phyloP scores from a whole-genome alignment of 2,888 invertebrate genomes.

The Ecliptopera silaceata region DNA sequence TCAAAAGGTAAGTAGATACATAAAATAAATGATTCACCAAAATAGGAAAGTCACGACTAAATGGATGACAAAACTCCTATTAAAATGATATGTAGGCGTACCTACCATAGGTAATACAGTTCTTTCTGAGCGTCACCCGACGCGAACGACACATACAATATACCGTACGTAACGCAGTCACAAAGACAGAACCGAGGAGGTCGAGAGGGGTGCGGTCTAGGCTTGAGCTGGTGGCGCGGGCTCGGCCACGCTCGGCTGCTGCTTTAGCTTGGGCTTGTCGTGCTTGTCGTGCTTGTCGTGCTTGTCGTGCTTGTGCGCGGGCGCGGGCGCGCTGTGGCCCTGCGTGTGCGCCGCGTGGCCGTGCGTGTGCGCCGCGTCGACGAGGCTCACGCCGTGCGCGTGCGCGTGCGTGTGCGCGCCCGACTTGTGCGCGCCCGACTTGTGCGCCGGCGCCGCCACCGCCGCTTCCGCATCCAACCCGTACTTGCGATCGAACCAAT shows the following conservation, averaged over 20 bases:
- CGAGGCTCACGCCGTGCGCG: constrained; percentile 11
- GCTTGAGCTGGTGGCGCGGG: constrained; percentile 53
- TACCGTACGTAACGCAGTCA: neutral
- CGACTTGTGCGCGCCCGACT: neutral
- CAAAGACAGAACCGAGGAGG: neutral
- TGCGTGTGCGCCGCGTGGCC: constrained; percentile 15
- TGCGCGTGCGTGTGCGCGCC: constrained; percentile 42
- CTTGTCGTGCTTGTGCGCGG: neutral
- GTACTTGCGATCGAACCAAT: constrained; percentile 81
- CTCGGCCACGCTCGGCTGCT: constrained; percentile 69
- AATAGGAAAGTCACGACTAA: neutral
- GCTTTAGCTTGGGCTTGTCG: constrained; percentile 64
- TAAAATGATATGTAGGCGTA: constrained; percentile 6
- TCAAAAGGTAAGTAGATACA: too few species aligned
- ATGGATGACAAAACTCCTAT: neutral
- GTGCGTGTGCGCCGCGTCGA: constrained; percentile 18
- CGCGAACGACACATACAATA: too few species aligned
- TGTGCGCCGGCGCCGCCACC: constrained; percentile 48
- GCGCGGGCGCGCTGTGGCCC: constrained; percentile 6
- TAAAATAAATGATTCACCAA: neutral
- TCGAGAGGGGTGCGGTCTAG: neutral
- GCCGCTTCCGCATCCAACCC: constrained; percentile 66
- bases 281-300: neutral
- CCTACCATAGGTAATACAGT: too few species aligned
- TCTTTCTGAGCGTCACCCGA: too few species aligned